Evolutionary conservation across 2,113 vertebrate species (phyloP), one percentile per base, ranked within the genome.

Genomic region (Bufo bufo): DNA sequence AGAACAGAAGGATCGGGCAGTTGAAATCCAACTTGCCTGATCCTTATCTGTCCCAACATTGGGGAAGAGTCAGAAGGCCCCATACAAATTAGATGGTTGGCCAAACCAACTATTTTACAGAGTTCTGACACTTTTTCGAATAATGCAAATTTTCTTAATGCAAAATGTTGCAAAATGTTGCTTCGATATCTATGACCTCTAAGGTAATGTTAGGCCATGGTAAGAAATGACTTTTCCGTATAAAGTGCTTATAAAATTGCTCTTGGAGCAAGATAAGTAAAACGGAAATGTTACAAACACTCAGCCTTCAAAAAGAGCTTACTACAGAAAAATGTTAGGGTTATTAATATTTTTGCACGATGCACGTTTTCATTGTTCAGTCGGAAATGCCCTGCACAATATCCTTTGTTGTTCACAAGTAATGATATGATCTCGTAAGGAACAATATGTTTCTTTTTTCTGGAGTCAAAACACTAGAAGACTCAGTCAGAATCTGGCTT

Each of bases 331-430:
- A 58, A 19, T 63, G 47, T 82, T 65, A 13, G 49, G 79, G 45
- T 2, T 47, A 63, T 63, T 65, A 82, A 65, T 82, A 66, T 82
- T 82, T 82, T 82, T 82, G 77, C 80, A 82, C 49, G 16, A 49
- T 50, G 19, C 12, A 16, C 49, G 17, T 10, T 11, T 33, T 43
- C 14, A 23, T 65, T 58, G 1, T 56, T 4, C 45, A 65, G 20
- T 10, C 8, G 80, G 80, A 66, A 83, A 66, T 69, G 6, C 10
- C 17, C 19, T 16, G 61, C 5, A 66, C 14, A 69, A 69, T 52
- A 23, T 66, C 20, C 52, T 69, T 66, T 83, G 81, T 66, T 83
- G 63, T 69, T 69, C 47, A 23, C 59, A 52, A 52, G 20, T 14
- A n/a, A 49, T 23, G 81, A 69, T 83, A 83, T 66, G 23, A 69